Evolutionary conservation across 2,888 invertebrate genomes (phyloP), one percentile per base, ranked within the genome.

Genomic region (Anthophora plumipes): DNA sequence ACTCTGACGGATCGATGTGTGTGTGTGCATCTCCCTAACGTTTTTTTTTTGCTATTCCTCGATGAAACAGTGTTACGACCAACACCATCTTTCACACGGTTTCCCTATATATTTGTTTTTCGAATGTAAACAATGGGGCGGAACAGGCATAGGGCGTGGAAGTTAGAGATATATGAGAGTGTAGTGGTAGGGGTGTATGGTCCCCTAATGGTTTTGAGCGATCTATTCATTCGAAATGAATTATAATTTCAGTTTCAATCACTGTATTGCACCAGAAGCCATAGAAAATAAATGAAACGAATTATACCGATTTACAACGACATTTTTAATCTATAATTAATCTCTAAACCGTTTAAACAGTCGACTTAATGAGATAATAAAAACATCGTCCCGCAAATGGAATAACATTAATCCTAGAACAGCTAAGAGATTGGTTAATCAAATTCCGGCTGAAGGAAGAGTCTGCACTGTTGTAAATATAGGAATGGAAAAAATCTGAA

Each of bases 51-150:
- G 22, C 1, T 20, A 20, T 4, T 57, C 8, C 37, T 59, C 17
- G 57, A 14, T 14, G 14, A 39, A 48, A 69, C 3, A 3, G 20
- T 14, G 57, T 46, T 55, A 31, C 5, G 20, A 1, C 11, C 11
- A 37, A 22, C 57, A 22, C 20, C 57, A 20, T 68, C 17, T 41
- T 37, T 69, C 46, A 14, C 46, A 14, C 4, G 11, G 37, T 17
- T 20, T 12, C 37, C 25, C 17, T 11, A 20, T 43, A 17, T 37
- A 59, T 48, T 48, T 59, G 57, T 59, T 46, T 68, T 59, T 46
- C 6, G 46, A 12, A 17, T 31, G 31, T 46, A 69, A 59, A 69
- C 20, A 68, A 57, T 22, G 37, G 46, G 57, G 37, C 57, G 57
- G 57, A 14, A 11, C 25, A 9, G 52, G 7, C 20, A 11, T 7